These are phyloP conservation scores for Cacatua alba DNA, from an alignment of 2,113 vertebrate species.

Conservation along the genomic window DNA sequence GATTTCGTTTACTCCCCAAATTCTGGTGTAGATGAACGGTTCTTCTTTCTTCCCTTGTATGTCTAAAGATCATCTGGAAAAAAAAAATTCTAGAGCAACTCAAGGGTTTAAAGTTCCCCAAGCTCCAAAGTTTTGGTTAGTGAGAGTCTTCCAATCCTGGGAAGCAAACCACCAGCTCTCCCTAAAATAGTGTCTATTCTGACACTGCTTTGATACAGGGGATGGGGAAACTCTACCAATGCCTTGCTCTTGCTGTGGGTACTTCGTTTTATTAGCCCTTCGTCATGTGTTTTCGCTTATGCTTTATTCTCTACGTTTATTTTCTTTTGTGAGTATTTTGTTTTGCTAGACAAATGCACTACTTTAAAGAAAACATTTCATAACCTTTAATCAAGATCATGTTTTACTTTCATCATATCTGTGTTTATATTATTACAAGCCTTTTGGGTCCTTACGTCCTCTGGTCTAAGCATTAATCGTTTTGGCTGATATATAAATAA, in stretches of 20 bases:
- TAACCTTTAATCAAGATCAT: constrained; percentile 9
- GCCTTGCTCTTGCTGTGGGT: background rate
- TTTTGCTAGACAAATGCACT: constrained; percentile 23
- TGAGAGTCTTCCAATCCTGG: background rate
- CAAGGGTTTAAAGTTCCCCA: background rate
- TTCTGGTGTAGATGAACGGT: background rate
- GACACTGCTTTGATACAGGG: background rate
- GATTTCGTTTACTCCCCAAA: background rate
- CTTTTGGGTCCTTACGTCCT: background rate
- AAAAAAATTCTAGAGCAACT: background rate
- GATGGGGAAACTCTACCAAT: background rate
- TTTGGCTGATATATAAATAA: constrained; percentile 12
- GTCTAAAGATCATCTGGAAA: background rate
- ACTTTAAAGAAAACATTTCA: constrained; percentile 47
- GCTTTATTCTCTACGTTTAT: constrained; percentile 12
- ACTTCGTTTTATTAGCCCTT: background rate
- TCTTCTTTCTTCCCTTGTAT: background rate
- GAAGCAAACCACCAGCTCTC: background rate
- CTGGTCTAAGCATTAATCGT: constrained; percentile 10
- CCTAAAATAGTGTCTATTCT: background rate
- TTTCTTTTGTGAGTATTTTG: background rate
- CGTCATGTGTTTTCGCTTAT: background rate
- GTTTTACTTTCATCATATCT: constrained; percentile 30
- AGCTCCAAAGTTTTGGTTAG: background rate
- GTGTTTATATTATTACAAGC: constrained; percentile 37